Evolutionary conservation across 1,140 invertebrate species (phyloP), one percentile per base, ranked within the genome.

Genomic region (Coptotermes formosanus): DNA sequence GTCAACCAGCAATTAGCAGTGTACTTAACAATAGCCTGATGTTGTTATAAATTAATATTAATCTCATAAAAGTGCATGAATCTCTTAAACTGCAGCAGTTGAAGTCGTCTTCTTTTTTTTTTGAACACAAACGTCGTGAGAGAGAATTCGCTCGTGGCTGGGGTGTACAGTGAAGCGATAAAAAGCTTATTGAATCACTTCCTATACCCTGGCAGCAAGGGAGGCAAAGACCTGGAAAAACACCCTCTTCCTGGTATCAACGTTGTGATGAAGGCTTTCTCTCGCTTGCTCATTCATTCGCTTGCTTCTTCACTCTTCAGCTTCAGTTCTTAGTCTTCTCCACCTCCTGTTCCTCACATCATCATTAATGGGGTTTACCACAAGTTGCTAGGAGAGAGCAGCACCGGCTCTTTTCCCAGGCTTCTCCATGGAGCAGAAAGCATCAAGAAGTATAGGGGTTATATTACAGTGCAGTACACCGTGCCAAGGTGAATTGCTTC

Each of bases 311-410:
- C 64, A 75, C 64, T 75, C 64, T 75, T 75, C 52, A 21, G 52
- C 52, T 55, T 55, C 52, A 55, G 48, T 48, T 48, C 48, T 48
- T n/a, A 64, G 64, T 30, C n/a, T 75, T 30, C 25, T 25, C 64
- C 64, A 12, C 14, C 64, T 30, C n/a, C 64, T 12, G 64, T 30
- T 25, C 64, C n/a, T 75, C 64, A 75, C 64, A 75, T 75, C 64
- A 75, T 75, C 64, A 75, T 75, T 75, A 75, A 75, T 75, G 64
- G 64, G 64, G 64, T 75, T 75, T 75, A 75, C 64, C 64, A 75
- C 64, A 75, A 75, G 59, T 64, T 64, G 59, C 21, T 4, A n/a
- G 38, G 38, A 38, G 59, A n/a, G 64, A 25, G 25, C 25, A 75
- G 64, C 64, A 75, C n/a, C 64, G 64, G 64, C 25, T 75, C 64